phyloP scores from a whole-genome alignment of 2,888 invertebrate genomes.

The Dicranocentrus wangi region DNA sequence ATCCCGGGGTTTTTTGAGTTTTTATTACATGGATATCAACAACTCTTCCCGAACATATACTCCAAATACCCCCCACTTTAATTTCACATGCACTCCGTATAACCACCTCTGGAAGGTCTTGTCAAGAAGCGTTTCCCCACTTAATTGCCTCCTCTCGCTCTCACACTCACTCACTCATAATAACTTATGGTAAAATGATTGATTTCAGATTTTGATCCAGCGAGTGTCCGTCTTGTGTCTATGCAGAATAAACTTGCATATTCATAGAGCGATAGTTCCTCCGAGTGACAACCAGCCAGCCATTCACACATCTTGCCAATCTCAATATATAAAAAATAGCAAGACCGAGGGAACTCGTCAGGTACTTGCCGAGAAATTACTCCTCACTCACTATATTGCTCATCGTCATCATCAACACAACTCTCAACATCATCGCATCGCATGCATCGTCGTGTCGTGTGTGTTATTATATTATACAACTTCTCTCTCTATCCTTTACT shows the following conservation, averaged over 20 bases:
- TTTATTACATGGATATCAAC: conserved; percentile 40
- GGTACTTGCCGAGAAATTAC: conserved; percentile 20
- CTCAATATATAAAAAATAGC: too few species aligned
- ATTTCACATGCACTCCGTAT: conserved; percentile 4
- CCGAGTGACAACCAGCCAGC: conserved; percentile 34
- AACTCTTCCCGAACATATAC: conserved; percentile 9
- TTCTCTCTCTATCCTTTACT: background rate
- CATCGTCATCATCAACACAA: background rate
- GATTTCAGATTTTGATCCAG: conserved; percentile 32
- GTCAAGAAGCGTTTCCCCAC: conserved; percentile 13
- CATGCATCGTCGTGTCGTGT: too few species aligned
- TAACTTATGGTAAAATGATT: conserved; percentile 41
- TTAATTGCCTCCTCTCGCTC: background rate
- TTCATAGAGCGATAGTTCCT: conserved; percentile 34
- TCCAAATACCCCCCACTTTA: background rate
- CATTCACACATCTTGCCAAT: background rate
- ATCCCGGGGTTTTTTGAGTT: conserved; percentile 44
- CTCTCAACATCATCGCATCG: too few species aligned
- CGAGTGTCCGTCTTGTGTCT: conserved; percentile 1
- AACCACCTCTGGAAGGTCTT: conserved; percentile 22
- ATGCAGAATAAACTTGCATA: too few species aligned
- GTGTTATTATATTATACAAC: too few species aligned
- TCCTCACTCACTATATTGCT: background rate
- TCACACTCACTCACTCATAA: background rate
- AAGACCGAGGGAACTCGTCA: conserved; percentile 12